Evolutionary conservation across 2,888 invertebrate genomes (phyloP), one percentile per base, ranked within the genome.

Genomic region (Metopia argyrocephala): DNA sequence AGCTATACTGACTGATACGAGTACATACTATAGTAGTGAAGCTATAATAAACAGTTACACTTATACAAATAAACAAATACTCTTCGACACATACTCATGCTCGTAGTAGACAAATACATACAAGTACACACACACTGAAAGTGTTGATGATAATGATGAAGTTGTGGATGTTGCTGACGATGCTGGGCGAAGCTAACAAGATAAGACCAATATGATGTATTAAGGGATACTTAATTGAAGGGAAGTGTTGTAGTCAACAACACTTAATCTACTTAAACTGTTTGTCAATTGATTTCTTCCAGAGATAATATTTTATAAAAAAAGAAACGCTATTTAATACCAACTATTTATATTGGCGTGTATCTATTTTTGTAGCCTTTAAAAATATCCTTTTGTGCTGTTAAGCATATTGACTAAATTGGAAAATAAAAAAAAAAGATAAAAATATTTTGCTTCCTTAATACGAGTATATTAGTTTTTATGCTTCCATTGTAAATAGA

Each of bases 181-280:
- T 64, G 73, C 48, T 38, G 81, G 48, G 66, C 78, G 28, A 62
- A 68, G 65, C 50, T 27, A 68, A 79, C 48, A 54, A 73, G 69
- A 76, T 79, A 79, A 65, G 20, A 46, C 65, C 78, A 46, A 71
- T 50, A 66, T 73, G 78, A 78, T 66, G 57, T 62, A 54, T 61
- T 31, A 45, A n/a, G 61, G 61, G 66, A 73, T 59, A 61, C 59
- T 74, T 81, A 81, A 81, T 81, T 70, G 78, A 70, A 31, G 66
- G 74, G 78, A 78, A 73, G 78, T 78, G 78, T 66, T 54, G 70
- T 62, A 81, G 81, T 81, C 81, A 78, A 81, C 74, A 78, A 78
- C 81, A 78, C 78, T 78, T 75, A 78, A 81, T 81, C 81, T 69
- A 75, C 74, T 81, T 81, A 81, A 81, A 70, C 65, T 78, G 78